phyloP scores from a whole-genome alignment of 2,888 invertebrate genomes.

The Bruchidius siliquastri region DNA sequence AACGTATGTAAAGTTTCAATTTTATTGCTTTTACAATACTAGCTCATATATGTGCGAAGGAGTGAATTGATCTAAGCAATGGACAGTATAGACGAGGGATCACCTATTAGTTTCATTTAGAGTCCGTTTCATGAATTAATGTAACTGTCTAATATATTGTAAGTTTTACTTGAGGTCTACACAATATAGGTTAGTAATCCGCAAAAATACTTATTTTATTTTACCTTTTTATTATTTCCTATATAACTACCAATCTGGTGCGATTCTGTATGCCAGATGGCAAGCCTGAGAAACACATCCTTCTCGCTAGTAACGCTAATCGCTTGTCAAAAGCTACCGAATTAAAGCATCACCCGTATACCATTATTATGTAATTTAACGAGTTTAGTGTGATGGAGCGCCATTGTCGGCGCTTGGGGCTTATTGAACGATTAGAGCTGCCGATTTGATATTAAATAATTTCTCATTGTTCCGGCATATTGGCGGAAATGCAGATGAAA shows the following conservation, averaged over 20 bases:
- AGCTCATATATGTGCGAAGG: no score
- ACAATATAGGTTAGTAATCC: no score
- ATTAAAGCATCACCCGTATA: constrained; percentile 16
- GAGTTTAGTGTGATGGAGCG: background rate
- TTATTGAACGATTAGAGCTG: background rate
- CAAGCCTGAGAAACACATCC: constrained; percentile 8
- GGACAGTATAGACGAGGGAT: no score
- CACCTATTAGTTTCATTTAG: no score
- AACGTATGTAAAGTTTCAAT: no score
- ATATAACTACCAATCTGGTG: background rate
- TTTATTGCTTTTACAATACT: no score
- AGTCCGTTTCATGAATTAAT: no score
- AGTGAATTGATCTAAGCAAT: no score
- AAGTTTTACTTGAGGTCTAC: no score
- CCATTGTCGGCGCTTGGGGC: background rate
- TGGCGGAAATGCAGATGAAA: background rate
- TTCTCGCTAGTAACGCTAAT: constrained; percentile 11
- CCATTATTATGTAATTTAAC: constrained; percentile 16
- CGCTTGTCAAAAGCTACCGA: constrained; percentile 15
- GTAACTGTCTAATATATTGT: no score
- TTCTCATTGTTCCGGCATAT: background rate
- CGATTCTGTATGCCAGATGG: background rate
- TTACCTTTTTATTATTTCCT: background rate
- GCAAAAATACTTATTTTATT: no score
- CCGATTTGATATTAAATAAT: background rate